These are phyloP conservation scores for Brachionus sp. DNA, from an alignment of 1,140 invertebrate species.

Conservation along the genomic window DNA sequence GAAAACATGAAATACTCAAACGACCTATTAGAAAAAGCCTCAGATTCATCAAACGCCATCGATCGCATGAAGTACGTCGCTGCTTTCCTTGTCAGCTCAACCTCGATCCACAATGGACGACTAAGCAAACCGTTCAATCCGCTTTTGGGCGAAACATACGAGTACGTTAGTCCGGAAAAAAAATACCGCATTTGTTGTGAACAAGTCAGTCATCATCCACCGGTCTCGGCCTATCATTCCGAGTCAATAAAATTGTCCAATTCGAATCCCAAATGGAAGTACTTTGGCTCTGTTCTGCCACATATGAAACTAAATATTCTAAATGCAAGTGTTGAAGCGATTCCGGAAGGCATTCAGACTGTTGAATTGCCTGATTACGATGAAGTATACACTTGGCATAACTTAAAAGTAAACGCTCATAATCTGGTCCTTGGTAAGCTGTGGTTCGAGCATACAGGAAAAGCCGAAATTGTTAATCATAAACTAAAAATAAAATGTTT, in stretches of 20 bases:
- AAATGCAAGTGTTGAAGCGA: conserved; percentile 86
- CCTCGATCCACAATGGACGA: conserved; percentile 6
- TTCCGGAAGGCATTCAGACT: conserved; percentile 84
- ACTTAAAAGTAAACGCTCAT: conserved; percentile 90
- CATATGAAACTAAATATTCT: conserved; percentile 39
- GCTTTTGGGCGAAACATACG: conserved; percentile 44
- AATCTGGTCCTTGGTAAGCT: conserved; percentile 93
- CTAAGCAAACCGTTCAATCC: conserved; percentile 45
- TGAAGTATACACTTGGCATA: conserved; percentile 54
- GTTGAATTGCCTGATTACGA: conserved; percentile 75
- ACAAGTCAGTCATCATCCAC: conserved; percentile 46
- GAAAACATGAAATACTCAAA: conserved; percentile 88
- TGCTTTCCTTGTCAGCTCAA: conserved; percentile 27
- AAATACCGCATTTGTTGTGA: conserved; percentile 61
- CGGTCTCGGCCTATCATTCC: conserved; percentile 15
- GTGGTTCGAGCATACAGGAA: conserved; percentile 88
- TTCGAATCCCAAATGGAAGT: conserved; percentile 25
- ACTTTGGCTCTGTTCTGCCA: conserved; percentile 8
- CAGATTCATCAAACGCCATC: conserved; percentile 62
- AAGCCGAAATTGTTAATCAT: conserved; percentile 80
- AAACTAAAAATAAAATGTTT: conserved; percentile 70
- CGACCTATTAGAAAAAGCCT: conserved; percentile 73
- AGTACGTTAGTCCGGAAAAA: conserved; percentile 62
- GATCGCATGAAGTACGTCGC: conserved; percentile 49
- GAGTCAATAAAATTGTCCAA: conserved; percentile 52